Percentiles rank a stretch among this genome's conserved stretches.
phyloP scores from a whole-genome alignment of 2,113 vertebrate species.

The Grammomys surdaster region DNA sequence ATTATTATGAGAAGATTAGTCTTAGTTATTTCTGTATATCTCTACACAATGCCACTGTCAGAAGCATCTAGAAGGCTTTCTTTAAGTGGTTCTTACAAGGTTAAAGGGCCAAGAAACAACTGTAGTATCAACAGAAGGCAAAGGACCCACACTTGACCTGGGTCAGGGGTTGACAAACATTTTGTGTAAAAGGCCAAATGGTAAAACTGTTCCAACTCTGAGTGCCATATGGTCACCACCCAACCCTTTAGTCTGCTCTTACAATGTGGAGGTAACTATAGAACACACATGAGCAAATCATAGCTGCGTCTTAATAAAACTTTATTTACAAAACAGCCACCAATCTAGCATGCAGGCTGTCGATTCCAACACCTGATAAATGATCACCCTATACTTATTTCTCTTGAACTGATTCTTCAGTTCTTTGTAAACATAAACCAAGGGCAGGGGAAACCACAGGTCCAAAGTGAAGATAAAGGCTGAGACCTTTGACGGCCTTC shows the following conservation, averaged over 20 bases:
- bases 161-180: background rate
- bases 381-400: background rate
- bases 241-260: background rate
- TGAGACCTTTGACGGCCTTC: accelerated
- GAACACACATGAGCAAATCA: background rate
- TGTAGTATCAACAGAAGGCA: background rate
- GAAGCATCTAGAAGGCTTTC: background rate
- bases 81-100: background rate
- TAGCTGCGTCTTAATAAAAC: background rate
- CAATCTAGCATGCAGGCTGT: background rate
- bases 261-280: background rate
- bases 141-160: background rate
- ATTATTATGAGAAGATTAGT: constrained; percentile 71
- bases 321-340: constrained; percentile 7
- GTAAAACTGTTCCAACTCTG: background rate
- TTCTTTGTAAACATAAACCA: background rate
- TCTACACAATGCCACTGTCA: background rate
- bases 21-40: constrained; percentile 39
- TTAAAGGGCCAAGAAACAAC: background rate
- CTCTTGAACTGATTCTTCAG: background rate
- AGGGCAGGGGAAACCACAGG: background rate
- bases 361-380: background rate
- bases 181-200: background rate
- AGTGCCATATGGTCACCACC: background rate
- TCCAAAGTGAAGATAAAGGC: background rate